Base-by-base conservation (phyloP, 1,140 invertebrate species). In the Anastatus disparis region DNA sequence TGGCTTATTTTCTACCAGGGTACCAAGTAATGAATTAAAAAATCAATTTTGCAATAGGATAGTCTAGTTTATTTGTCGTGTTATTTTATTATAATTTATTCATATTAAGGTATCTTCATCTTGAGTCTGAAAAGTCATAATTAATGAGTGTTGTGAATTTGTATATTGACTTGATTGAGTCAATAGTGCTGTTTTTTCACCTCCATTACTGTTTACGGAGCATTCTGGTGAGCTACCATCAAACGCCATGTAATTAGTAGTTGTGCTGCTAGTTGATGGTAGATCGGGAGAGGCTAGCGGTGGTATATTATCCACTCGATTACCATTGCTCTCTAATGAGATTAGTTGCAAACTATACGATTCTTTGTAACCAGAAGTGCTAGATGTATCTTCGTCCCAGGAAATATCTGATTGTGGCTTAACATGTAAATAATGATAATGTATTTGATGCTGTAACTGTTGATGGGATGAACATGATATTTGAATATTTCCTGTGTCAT, bases 371-470 rank as follows among this genome's bases (percentile, higher is more conserved):
- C 93, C 93, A 0, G 93, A 94, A 2, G 93, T 94, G 58, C 92
- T 94, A 0, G 93, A 93, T 0, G 93, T 85, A 70, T 94, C 93
- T 74, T 93, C 93, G 78, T 95, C 93, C 89, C 91, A 94, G 0
- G 92, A 93, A 0, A 84, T 74, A 20, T 87, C 86, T 1, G 84
- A 85, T 31, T 78, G 79, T 3, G 78, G 80, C 62, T 76, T 75
- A 7, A 71, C 2, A 6, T 58, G 29, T 0, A 63, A 24, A 24
- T 75, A 71, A 27, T 74, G 73, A 38, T 79, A 76, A 48, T 76
- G 74, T 0, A 69, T 64, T 29, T 74, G 72, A n/a, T 81, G 76
- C 29, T 79, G 75, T 20, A 81, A 76, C 35, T 80, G 81, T 2
- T 77, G 73, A 4, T n/a, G n/a, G 74, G 76, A 7, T 79, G 71